phyloP scores from a whole-genome alignment of 2,797 vertebrate species.

The Poecilia gillii region DNA sequence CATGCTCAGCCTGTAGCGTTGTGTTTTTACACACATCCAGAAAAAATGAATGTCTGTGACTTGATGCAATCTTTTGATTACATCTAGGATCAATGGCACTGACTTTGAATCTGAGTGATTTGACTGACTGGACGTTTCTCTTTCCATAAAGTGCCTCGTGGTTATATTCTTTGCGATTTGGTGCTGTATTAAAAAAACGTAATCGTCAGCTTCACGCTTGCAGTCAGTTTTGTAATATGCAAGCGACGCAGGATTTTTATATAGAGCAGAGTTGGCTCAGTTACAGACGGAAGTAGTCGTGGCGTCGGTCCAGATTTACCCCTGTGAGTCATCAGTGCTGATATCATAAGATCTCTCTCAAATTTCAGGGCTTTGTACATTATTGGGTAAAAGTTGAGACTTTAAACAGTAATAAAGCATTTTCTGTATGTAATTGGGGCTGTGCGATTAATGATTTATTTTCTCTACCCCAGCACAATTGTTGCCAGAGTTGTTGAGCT shows the following conservation, averaged over 20 bases:
- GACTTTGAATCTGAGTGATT: background rate
- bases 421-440: background rate
- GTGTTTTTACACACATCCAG: background rate
- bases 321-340: background rate
- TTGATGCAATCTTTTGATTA: background rate
- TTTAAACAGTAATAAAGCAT: background rate
- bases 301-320: background rate
- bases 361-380: background rate
- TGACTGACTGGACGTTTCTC: too few relatives aligned
- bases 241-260: background rate
- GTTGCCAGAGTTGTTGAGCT: background rate
- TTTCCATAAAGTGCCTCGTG: background rate
- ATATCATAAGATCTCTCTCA: background rate
- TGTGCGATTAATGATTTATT: background rate
- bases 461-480: background rate
- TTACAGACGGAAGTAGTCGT: background rate
- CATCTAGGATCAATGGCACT: background rate
- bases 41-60: background rate
- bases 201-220: background rate
- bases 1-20: background rate
- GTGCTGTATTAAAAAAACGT: background rate
- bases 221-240: background rate
- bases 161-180: background rate
- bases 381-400: background rate
- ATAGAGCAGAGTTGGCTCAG: background rate